A percentile compares a stretch with the other conserved stretches of the same genome.
Conservation (phyloP, 2,113 vertebrate genomes). For the Silurus meridionalis region DNA sequence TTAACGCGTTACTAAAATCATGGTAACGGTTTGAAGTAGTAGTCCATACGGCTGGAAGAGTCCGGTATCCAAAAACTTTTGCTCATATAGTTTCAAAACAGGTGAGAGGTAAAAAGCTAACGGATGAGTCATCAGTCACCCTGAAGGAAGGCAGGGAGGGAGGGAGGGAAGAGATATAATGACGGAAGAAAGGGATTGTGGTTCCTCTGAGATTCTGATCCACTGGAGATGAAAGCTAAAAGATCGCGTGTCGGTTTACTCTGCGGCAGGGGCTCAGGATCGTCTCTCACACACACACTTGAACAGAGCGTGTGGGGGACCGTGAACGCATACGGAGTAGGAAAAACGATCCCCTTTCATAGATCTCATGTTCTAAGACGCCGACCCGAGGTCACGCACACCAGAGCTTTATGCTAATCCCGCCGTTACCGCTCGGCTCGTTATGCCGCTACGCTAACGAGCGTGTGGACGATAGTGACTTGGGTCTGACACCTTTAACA, state of each 20-base stretch:
- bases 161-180: neutral
- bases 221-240: neutral
- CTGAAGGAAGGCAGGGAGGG: no score
- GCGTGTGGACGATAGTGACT: neutral
- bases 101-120: neutral
- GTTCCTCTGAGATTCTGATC: neutral
- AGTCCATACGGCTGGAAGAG: no score
- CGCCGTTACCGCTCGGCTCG: neutral
- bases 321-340: no score
- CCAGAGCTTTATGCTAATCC: neutral
- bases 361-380: conserved; percentile 1
- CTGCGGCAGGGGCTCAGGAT: neutral
- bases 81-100: neutral
- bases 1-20: no score
- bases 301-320: neutral
- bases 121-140: neutral
- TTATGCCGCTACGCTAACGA: neutral
- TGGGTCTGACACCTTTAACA: no score
- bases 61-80: no score
- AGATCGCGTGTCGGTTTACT: neutral
- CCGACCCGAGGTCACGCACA: neutral
- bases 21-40: no score
- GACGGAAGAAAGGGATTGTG: conserved; percentile 1
- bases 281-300: neutral
- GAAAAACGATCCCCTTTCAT: neutral